Evolutionary conservation across 2,797 vertebrate genomes (phyloP), one percentile per base, ranked within the genome.

Genomic region (Mus caroli): DNA sequence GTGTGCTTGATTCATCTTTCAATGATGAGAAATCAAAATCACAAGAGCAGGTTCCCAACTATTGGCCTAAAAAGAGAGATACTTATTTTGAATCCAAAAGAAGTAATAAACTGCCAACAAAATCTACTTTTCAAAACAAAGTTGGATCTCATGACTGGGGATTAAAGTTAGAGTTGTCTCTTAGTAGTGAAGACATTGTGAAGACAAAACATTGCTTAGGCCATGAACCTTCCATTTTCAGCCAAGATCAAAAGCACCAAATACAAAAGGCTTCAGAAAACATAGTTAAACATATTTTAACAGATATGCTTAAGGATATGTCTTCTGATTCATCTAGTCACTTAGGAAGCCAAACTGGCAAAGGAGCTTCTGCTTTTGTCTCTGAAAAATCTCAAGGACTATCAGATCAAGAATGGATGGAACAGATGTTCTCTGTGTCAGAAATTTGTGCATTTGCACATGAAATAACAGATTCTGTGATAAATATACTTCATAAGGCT

Each of bases 391-490:
- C 54, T 46, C 88, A 76, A 79, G 85, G 20, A 77, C 40, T 62
- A 13, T 90, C 92, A 56, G 13, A 91, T 88, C 90, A 96, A 90
- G 94, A 96, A 71, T 64, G 91, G 62, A 85, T 71, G 24, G 88
- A 94, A n/a, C 79, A 96, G 64, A 89, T 97, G 56, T 97, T 98
- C 84, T 96, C 96, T 37, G 26, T 56, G 26, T 92, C 94, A 83
- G 97, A 98, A 95, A 97, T 97, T 50, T 94, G 58, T 43, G 20
- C 43, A 26, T 62, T 96, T 28, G 93, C 95, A 90, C 88, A 77
- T 73, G 97, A 97, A 64, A 96, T 98, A 94, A 97, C 95, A 92
- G 96, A 98, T 34, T 82, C 92, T 78, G 91, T 98, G 9, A 88
- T 97, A 95, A 94, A 95, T 84, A 97, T 97, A 97, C 96, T 98